These are phyloP conservation scores for Albula goreensis DNA, from an alignment of 2,113 vertebrate genomes.

Conservation along the genomic window DNA sequence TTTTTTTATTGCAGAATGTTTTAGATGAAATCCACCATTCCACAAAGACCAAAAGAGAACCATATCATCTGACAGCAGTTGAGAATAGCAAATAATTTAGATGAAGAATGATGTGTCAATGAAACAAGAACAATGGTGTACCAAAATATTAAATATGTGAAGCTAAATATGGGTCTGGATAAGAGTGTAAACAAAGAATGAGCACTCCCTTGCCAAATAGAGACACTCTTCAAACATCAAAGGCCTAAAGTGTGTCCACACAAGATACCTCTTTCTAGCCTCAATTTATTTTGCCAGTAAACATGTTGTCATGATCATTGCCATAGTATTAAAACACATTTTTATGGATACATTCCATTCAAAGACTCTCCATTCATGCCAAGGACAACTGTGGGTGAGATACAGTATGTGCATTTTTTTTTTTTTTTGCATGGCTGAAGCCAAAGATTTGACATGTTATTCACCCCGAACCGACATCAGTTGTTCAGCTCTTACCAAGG, in stretches of 20 bases:
- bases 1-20: slow-evolving; percentile 8
- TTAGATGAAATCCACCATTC: slow-evolving; percentile 14
- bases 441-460: slow-evolving; percentile 59
- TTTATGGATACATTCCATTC: not conserved
- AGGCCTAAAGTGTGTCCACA: slow-evolving; percentile 11
- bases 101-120: not conserved
- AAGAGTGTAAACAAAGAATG: slow-evolving; percentile 6
- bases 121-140: not conserved
- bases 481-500: slow-evolving; percentile 59
- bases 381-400: not conserved
- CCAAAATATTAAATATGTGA: not conserved
- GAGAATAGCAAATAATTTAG: slow-evolving; percentile 8
- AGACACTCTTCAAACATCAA: slow-evolving; percentile 36
- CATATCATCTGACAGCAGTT: slow-evolving; percentile 12
- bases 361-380: not conserved
- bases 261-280: not conserved
- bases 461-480: not conserved
- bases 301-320: not conserved
- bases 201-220: not conserved
- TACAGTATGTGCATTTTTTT: slow-evolving; percentile 14
- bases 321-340: not conserved
- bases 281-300: not conserved
- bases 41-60: slow-evolving; percentile 23
- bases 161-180: not conserved
- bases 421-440: slow-evolving; percentile 64